Percentiles rank a stretch among this genome's conserved stretches.
These are phyloP conservation scores for Eurosta solidaginis DNA, from an alignment of 1,140 invertebrate genomes.

Conservation along the genomic window DNA sequence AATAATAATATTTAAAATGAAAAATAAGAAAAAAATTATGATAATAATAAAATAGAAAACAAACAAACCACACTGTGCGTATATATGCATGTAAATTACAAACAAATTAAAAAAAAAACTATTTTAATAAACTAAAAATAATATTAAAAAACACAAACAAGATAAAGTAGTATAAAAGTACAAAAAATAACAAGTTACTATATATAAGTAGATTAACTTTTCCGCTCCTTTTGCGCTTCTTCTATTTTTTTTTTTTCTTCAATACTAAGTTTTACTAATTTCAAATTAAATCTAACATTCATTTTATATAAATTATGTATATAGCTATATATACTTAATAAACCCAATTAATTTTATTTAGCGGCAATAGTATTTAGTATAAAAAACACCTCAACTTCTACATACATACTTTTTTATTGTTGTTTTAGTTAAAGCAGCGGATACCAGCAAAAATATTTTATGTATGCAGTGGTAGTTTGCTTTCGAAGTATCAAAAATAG, in stretches of 20 bases:
- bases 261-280: slow-evolving; percentile 2
- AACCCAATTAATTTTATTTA: not conserved
- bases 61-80: slow-evolving; percentile 4
- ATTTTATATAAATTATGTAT: not conserved
- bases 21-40: too few relatives aligned
- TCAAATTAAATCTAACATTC: slow-evolving; percentile 1
- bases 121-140: too few relatives aligned
- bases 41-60: slow-evolving; percentile 6
- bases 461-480: not conserved
- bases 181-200: slow-evolving; percentile 15
- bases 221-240: too few relatives aligned
- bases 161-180: too few relatives aligned
- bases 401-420: not conserved
- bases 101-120: slow-evolving; percentile 15
- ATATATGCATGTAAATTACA: not conserved
- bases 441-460: not conserved
- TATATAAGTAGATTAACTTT: not conserved
- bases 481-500: slow-evolving; percentile 23
- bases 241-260: too few relatives aligned
- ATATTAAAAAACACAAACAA: not conserved
- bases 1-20: not conserved
- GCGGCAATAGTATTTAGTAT: not conserved
- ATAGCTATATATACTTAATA: too few relatives aligned
- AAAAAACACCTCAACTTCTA: not conserved
- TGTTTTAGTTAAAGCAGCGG: not conserved